Evolutionary conservation across 92 coral and sea anemone species (phyloP).

Genomic region (Bergia puertoricense): DNA sequence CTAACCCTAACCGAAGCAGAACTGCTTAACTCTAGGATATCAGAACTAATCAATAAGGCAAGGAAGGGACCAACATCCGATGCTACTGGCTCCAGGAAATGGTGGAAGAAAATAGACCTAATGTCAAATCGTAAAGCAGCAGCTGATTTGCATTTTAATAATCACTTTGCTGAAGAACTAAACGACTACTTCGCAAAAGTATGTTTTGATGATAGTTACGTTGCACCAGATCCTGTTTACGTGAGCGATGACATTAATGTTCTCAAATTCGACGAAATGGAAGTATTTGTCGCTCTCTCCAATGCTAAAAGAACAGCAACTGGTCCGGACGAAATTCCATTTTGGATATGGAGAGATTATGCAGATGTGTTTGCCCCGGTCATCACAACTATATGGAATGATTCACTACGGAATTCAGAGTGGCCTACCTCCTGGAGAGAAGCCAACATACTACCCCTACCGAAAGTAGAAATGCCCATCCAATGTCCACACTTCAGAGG

Average conservation of each 20-base stretch:
- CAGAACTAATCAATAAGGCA: too few species aligned
- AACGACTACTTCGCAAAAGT: constrained; percentile 14
- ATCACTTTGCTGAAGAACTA: not conserved
- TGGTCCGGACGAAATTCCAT: not conserved
- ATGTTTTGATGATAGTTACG: constrained; percentile 9
- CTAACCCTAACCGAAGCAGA: too few species aligned
- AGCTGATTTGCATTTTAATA: too few species aligned
- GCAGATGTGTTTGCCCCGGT: constrained; percentile 37
- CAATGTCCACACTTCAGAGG: constrained; percentile 49
- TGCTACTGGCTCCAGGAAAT: too few species aligned
- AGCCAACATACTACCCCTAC: constrained; percentile 59
- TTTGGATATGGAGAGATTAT: constrained; percentile 30
- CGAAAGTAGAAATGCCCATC: constrained; percentile 59
- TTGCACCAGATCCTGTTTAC: not conserved
- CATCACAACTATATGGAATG: constrained; percentile 48
- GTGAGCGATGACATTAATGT: not conserved
- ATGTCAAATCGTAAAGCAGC: too few species aligned
- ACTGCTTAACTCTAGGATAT: too few species aligned
- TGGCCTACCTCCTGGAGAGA: constrained; percentile 58
- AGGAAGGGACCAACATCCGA: too few species aligned
- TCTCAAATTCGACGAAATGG: not conserved
- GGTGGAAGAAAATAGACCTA: too few species aligned
- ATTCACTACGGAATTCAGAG: constrained; percentile 35
- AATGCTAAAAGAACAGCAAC: constrained; percentile 13
- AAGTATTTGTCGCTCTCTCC: constrained; percentile 36